Evolutionary conservation across 2,888 invertebrate species (phyloP), one percentile per base, ranked within the genome.

Genomic region (Bellardia pandia): DNA sequence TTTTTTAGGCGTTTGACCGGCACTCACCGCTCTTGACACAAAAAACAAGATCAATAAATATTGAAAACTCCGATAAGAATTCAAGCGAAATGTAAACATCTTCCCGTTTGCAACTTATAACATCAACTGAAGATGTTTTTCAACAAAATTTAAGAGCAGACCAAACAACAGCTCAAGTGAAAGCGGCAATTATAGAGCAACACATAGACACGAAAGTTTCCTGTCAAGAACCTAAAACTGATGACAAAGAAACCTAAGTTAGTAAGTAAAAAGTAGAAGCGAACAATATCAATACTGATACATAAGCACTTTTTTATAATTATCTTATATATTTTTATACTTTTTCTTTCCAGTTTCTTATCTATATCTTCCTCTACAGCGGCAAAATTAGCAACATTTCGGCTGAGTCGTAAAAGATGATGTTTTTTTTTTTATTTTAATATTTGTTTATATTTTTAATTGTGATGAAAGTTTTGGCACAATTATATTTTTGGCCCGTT

Each of bases 71-170:
- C 58, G 83, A 78, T 75, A 83, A 72, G 79, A 62, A 71, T 30
- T 88, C 4, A 79, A 81, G 33, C 42, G 82, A 85, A 66, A 13
- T 75, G 69, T 78, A 80, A 84, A 88, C 76, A 86, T 89, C 86
- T 87, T 86, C 40, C 2, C 83, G 62, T 42, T 16, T 81, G 48
- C 62, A 86, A 72, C 56, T 75, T 62, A 42, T 64, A 75, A 62
- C 60, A 79, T 42, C 56, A 86, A 92, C 92, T 92, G 89, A 90
- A 88, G 53, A 89, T 88, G 37, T 37, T 68, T 69, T 71, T 53
- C 8, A n/a, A 14, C 14, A 5, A n/a, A 60, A 77, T 53, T 75
- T 42, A 85, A 79, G 79, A 68, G 58, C 42, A 62, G 37, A 64
- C 69, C 37, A 69, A 74, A 79, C 56, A 79, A 58, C 51, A 60